Base-by-base conservation (phyloP, 2,888 invertebrate species). In the Parnassius smintheus region DNA sequence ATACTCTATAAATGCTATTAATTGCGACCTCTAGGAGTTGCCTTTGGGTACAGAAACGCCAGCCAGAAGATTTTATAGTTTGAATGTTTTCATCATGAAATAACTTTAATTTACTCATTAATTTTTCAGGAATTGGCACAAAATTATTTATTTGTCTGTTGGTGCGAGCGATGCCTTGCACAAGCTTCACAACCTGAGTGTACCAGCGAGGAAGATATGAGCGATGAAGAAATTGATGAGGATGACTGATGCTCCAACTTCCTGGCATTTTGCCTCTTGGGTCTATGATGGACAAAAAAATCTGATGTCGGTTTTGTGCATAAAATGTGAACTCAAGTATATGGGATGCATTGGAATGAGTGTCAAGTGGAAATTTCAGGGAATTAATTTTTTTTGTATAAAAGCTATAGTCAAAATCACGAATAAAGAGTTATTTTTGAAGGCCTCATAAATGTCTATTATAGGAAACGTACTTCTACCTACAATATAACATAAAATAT, bases 121-220 rank as follows among this genome's bases (percentile, higher is more conserved):
- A 35, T 35, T 35, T 68, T 68, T 49, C 77, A 87, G 93, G 89
- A 92, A 51, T 74, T 95, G 59, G 95, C 94, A 48, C 95, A 95
- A 66, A 95, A 96, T 82, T 98, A 97, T 78, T 86, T 97, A 44
- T 98, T 98, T 75, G 82, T 93, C 9, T 98, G 98, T 76, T 91
- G 93, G 70, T 98, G 98, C 83, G 88, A 93, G 9, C 97, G 96
- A 74, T 98, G 98, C 83, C 81, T 92, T 60, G 80, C 91, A 0
- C 95, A 98, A 81, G 92, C 93, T 0, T 92, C 94, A 9, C 95
- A 98, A 74, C 94, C 95, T 0, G 96, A 98, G 79, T 93, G 94
- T 66, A 97, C 97, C 10, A 96, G 96, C 69, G 97, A 97, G 67
- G 97, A 97, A 70, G 95, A 94, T n/a, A 93, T 93, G 79, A 91